phyloP scores from a whole-genome alignment of 2,797 vertebrate genomes.

The Tenualosa thibaudeaui region DNA sequence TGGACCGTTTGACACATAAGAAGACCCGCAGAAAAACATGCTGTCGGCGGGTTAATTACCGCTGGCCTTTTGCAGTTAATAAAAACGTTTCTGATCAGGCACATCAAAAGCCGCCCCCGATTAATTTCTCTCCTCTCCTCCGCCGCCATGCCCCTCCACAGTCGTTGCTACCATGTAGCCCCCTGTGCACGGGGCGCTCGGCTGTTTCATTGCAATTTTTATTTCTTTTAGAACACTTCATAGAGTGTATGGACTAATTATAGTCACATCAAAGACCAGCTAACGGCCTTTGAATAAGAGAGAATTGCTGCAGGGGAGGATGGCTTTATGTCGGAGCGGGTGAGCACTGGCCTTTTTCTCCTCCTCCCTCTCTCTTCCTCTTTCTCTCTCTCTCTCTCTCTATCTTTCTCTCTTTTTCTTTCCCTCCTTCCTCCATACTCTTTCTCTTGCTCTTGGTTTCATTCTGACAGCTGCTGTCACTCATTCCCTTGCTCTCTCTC shows the following conservation, averaged over 20 bases:
- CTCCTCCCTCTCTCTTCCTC: conserved; percentile 43
- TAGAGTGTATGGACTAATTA: conserved; percentile 78
- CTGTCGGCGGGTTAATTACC: conserved; percentile 80
- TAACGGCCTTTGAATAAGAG: conserved; percentile 75
- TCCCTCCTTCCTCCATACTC: neutral
- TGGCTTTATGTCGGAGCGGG: conserved; percentile 45
- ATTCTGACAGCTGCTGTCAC: neutral
- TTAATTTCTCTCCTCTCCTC: conserved; percentile 68
- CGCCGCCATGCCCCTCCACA: conserved; percentile 32
- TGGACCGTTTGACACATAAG: conserved; percentile 76
- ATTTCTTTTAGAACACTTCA: conserved; percentile 76
- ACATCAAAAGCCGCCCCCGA: conserved; percentile 71
- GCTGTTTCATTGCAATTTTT: conserved; percentile 77
- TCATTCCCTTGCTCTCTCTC: neutral
- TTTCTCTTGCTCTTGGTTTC: conserved; percentile 1
- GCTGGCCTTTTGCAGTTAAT: conserved; percentile 76
- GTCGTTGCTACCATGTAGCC: neutral
- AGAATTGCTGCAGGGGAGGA: conserved; percentile 58
- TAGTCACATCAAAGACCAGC: conserved; percentile 77
- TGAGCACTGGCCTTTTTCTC: conserved; percentile 17
- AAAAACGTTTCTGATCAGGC: conserved; percentile 83
- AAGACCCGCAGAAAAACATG: conserved; percentile 78
- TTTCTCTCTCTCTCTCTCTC: conserved; percentile 45
- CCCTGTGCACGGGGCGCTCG: conserved; percentile 58
- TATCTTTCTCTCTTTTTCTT: conserved; percentile 44